Base-by-base conservation (phyloP, 2,113 vertebrate genomes). In the Chlorocebus sabaeus region DNA sequence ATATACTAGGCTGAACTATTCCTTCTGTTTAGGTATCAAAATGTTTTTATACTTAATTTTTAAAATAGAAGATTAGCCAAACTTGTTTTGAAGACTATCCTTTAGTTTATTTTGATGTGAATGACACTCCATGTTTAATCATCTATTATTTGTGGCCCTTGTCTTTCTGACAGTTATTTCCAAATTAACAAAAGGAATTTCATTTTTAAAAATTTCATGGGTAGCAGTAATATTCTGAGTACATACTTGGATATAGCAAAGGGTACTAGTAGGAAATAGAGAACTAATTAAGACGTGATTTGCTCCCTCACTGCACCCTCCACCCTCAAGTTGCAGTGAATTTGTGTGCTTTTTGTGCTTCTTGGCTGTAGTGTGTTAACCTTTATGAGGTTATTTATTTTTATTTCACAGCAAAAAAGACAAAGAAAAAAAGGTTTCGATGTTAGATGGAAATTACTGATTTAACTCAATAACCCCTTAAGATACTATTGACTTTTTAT, bases 381-480 rank as follows among this genome's bases (percentile, higher is more conserved):
- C 25, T 98, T 98, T 93, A 82, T 75, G 17, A 76, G 55, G 64
- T 95, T 90, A 94, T 73, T 97, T 32, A 72, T 86, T 97, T n/a
- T 97, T 87, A 93, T 61, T 95, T 22, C 79, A 40, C 23, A 73
- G 32, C 45, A 85, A 88, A 96, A 48, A 89, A 89, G 6, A 55
- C 73, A 87, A n/a, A 3, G 30, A 27, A 52, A 14, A 45, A 50
- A 59, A 45, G 7, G 16, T 90, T 95, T 59, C 81, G 32, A 38
- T 92, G 14, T 72, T 80, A 94, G 55, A 20, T 75, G 30, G 30
- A 95, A 97, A 92, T 97, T 88, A 96, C 75, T 72, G 40, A 68
- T 94, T 96, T 76, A 98, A 94, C 35, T 93, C n/a, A 96, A 81
- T 98, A 1, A 25, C 48, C 38, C 85, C 93, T 93, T 96, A 96